Evolutionary conservation across 2,797 vertebrate species (phyloP).

Genomic region (Mormyrops attenuatus): DNA sequence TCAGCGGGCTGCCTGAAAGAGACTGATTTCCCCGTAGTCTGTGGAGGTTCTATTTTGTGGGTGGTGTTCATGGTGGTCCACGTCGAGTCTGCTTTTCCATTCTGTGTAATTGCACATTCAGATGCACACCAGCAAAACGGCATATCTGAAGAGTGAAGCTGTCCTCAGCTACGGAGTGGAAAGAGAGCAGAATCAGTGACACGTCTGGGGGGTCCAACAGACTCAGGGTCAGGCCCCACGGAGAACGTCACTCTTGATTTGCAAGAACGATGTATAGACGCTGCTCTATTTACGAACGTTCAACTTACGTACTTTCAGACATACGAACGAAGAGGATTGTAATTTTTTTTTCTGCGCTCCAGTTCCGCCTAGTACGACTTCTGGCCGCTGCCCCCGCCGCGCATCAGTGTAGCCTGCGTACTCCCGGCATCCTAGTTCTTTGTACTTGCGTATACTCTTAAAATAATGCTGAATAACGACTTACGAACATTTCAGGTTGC

Average conservation of each 20-base stretch:
- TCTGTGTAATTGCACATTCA: background rate
- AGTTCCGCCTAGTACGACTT: too few relatives aligned
- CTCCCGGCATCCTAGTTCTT: too few relatives aligned
- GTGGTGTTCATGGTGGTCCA: background rate
- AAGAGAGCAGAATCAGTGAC: background rate
- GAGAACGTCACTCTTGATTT: background rate
- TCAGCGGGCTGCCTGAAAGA: background rate
- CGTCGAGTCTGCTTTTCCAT: background rate
- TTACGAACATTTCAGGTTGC: too few relatives aligned
- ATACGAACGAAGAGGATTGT: too few relatives aligned
- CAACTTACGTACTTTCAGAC: too few relatives aligned
- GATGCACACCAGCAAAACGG: background rate
- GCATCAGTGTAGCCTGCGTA: too few relatives aligned
- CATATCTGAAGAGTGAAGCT: background rate
- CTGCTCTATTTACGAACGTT: too few relatives aligned
- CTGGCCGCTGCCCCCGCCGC: too few relatives aligned
- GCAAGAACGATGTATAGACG: background rate
- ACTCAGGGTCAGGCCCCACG: background rate
- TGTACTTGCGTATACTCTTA: too few relatives aligned
- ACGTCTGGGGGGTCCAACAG: background rate
- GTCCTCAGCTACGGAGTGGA: background rate
- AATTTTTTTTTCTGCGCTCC: too few relatives aligned
- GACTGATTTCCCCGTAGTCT: background rate
- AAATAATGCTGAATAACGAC: too few relatives aligned
- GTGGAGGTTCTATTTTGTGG: background rate